Evolutionary conservation across 2,113 vertebrate species (phyloP), one percentile per base, ranked within the genome.

Genomic region (Symphodus melops): DNA sequence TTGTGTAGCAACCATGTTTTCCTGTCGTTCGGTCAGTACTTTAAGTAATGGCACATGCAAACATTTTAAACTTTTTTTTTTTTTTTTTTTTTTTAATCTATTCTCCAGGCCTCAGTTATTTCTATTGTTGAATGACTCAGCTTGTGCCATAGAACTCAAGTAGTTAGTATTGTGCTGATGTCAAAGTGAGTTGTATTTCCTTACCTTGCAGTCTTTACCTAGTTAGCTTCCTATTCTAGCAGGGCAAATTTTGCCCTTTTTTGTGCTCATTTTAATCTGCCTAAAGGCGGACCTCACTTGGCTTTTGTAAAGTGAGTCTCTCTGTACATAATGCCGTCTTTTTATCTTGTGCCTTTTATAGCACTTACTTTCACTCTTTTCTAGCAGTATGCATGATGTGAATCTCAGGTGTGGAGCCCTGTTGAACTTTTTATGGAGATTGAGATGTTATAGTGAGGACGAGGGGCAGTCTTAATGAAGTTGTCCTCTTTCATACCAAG

Each of bases 351-450:
- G 66, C 73, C 58, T 1, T 55, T 77, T 75, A 20, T 52, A 77
- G 75, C 84, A 73, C 75, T 84, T 83, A 48, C 4, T 37, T 46
- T 69, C 1, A 20, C 37, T 57, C 16, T 36, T 59, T 41, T 52
- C 28, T 25, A 41, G 48, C 28, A 19, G 19, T 46, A 37, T 63
- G 39, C 64, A 46, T 52, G 5, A 16, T 25, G 49, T 20, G 16
- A 13, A 17, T 84, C 73, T 84, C 85, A 83, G 81, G 76, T 81
- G 72, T 70, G 21, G 7, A 3, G 39, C 68, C 11, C 20, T 57
- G 12, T 57, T 66, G 61, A 60, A n/a, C 61, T 37, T 56, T 21
- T 3, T 20, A 0, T 56, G 16, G 20, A 1, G 12, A 51, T 20
- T 21, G 9, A 4, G 41, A 72, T 55, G 4, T 53, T 70, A 23